These are phyloP conservation scores for Brachionus sp. DNA, from an alignment of 1,140 invertebrate species.

Conservation along the genomic window DNA sequence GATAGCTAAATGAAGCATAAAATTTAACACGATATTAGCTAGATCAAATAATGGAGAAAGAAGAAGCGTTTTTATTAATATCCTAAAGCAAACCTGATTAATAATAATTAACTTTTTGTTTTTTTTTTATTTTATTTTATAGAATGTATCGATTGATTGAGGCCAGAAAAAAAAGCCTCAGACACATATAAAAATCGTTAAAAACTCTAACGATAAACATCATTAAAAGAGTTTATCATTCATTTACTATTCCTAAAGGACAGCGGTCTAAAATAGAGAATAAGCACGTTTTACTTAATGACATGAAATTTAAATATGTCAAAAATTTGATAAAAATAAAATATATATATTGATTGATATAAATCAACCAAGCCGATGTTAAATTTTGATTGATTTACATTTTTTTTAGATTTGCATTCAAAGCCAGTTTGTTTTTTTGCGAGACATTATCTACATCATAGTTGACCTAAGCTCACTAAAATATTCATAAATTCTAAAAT, in stretches of 20 bases:
- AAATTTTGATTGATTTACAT: neutral
- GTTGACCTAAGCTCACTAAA: neutral
- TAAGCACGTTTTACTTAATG: neutral
- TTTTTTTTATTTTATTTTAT: neutral
- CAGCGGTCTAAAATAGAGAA: neutral
- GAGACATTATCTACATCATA: neutral
- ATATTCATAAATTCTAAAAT: neutral
- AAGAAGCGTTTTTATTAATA: neutral
- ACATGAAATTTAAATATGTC: neutral
- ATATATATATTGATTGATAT: neutral
- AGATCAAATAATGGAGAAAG: neutral
- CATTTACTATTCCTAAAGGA: neutral
- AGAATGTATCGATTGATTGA: neutral
- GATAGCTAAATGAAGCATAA: neutral
- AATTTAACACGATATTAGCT: neutral
- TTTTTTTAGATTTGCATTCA: neutral
- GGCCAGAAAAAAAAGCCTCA: neutral
- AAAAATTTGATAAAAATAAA: neutral
- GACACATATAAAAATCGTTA: neutral
- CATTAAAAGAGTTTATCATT: slow-evolving; percentile 4
- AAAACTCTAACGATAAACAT: neutral
- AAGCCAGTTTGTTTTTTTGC: neutral
- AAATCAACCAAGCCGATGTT: neutral
- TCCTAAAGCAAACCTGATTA: slow-evolving; percentile 6
- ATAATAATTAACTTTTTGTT: neutral